A percentile compares a stretch with the other conserved stretches of the same genome.
Evolutionary conservation across 2,888 invertebrate genomes (phyloP).

Genomic region (Hesperia comma): DNA sequence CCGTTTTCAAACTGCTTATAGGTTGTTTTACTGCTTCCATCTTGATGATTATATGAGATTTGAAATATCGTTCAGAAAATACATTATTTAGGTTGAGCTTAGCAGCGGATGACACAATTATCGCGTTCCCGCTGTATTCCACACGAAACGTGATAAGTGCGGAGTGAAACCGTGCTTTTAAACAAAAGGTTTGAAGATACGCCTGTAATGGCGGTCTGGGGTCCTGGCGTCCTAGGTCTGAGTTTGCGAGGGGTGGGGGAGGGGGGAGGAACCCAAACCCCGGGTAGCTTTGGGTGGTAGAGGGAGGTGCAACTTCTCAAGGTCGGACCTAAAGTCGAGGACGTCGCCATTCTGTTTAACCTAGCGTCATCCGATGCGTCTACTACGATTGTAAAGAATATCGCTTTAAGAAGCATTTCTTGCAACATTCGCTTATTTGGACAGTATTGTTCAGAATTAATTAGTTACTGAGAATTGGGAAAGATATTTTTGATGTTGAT

Average conservation of each 20-base stretch:
- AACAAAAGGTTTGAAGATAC: slow-evolving; percentile 28
- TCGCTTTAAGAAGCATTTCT: not conserved
- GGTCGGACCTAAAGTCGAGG: slow-evolving; percentile 43
- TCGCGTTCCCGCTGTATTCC: slow-evolving; percentile 24
- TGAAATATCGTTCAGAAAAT: too few species aligned
- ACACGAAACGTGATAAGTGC: slow-evolving; percentile 29
- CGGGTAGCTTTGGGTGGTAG: slow-evolving; percentile 25
- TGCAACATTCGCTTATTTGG: not conserved
- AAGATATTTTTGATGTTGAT: too few species aligned
- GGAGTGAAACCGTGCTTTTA: slow-evolving; percentile 22
- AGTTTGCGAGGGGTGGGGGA: not conserved
- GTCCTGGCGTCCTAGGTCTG: slow-evolving; percentile 23
- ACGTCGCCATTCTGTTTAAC: slow-evolving; percentile 35
- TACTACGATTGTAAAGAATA: slow-evolving; percentile 6
- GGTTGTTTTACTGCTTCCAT: not conserved
- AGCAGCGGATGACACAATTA: slow-evolving; percentile 15
- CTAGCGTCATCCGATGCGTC: slow-evolving; percentile 25
- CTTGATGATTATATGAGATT: too few species aligned
- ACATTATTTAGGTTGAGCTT: too few species aligned
- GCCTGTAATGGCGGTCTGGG: slow-evolving; percentile 16
- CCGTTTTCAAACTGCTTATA: too few species aligned
- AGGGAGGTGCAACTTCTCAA: slow-evolving; percentile 40
- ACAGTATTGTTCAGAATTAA: not conserved
- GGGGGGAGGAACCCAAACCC: slow-evolving; percentile 2
- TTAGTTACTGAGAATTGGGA: not conserved